Conservation (phyloP, 2,113 vertebrate genomes). For the Gambusia affinis region DNA sequence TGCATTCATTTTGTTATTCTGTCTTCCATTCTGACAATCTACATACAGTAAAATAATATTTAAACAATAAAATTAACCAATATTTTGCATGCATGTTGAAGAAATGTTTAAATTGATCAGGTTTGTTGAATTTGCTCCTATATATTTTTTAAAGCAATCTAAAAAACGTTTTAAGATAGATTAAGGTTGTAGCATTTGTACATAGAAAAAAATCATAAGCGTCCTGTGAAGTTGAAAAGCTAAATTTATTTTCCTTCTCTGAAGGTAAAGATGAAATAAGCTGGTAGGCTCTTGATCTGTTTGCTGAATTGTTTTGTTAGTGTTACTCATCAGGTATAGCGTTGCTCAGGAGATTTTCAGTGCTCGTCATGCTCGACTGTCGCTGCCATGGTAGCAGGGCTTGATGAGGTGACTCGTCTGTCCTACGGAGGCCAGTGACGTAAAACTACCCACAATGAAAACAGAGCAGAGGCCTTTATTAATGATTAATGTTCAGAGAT, state of each 20-base stretch:
- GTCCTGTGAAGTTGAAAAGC: too few relatives aligned
- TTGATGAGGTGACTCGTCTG: conserved; percentile 41
- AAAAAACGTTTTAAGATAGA: too few relatives aligned
- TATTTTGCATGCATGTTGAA: neutral
- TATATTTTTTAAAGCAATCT: too few relatives aligned
- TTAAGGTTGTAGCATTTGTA: too few relatives aligned
- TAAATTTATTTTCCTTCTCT: neutral
- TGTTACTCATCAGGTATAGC: neutral
- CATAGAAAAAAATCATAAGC: too few relatives aligned
- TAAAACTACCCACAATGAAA: conserved; percentile 62
- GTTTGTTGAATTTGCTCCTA: neutral
- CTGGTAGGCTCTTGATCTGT: neutral
- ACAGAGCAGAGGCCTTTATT: conserved; percentile 54
- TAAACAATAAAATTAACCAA: too few relatives aligned
- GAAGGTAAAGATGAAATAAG: neutral
- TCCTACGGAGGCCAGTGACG: conserved; percentile 47
- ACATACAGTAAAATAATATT: too few relatives aligned
- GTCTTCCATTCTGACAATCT: too few relatives aligned
- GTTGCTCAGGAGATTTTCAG: conserved; percentile 12
- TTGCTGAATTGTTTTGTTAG: neutral
- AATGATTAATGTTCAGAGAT: conserved; percentile 72
- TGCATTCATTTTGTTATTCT: too few relatives aligned
- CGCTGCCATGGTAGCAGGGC: conserved; percentile 64
- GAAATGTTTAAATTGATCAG: neutral
- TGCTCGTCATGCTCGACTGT: conserved; percentile 29